A percentile compares a stretch with the other conserved stretches of the same genome.
phyloP scores from a whole-genome alignment of 2,797 vertebrate genomes.

The Pseudotriccus pelzelni region DNA sequence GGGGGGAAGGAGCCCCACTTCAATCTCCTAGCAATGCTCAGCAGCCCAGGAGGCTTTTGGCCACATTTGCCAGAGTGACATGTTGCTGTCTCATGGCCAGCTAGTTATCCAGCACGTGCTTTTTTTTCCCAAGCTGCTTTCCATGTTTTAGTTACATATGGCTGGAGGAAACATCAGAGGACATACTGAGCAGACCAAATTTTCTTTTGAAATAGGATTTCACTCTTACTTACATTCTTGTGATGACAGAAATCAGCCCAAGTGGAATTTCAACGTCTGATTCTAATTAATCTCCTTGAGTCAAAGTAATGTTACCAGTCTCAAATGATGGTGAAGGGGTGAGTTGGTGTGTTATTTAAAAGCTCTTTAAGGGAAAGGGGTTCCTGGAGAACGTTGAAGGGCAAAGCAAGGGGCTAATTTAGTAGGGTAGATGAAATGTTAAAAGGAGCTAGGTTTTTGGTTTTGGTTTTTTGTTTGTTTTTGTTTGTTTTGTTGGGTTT shows the following conservation, averaged over 20 bases:
- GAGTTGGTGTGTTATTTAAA: background rate
- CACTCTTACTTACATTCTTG: background rate
- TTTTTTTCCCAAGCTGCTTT: background rate
- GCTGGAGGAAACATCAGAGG: background rate
- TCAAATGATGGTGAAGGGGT: background rate
- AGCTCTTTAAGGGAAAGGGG: background rate
- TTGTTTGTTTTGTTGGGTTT: background rate
- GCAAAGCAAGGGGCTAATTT: background rate
- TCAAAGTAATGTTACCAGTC: background rate
- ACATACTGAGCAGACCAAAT: background rate
- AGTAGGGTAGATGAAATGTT: background rate
- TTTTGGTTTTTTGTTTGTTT: background rate
- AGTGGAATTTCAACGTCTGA: background rate
- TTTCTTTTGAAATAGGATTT: background rate
- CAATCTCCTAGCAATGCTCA: fast-evolving
- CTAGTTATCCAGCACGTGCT: background rate
- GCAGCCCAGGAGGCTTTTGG: background rate
- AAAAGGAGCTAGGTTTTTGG: background rate
- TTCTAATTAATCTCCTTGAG: background rate
- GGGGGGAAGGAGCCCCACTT: background rate
- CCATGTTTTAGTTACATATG: background rate
- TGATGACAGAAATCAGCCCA: background rate
- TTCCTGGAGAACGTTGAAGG: background rate
- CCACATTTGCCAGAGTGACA: fast-evolving
- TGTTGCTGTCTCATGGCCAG: fast-evolving